These are phyloP conservation scores for Cephalophus harveyi DNA, from an alignment of 2,113 vertebrate species.

Conservation along the genomic window DNA sequence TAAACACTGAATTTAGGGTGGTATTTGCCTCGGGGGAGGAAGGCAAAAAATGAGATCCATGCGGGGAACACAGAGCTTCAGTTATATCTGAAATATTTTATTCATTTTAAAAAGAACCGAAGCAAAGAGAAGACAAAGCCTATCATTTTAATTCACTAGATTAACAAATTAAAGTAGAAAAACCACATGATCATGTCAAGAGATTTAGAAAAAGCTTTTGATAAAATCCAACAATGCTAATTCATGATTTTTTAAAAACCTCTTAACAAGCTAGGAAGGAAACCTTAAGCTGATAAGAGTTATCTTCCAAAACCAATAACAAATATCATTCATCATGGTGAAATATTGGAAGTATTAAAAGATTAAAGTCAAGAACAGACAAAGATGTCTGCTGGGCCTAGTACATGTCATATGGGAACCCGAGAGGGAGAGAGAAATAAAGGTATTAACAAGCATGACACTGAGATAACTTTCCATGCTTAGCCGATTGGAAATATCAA, in stretches of 20 bases:
- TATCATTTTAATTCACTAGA: constrained; percentile 1
- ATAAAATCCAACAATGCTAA: constrained; percentile 15
- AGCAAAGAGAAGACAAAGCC: constrained; percentile 18
- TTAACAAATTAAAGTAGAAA: constrained; percentile 19
- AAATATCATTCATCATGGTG: neutral
- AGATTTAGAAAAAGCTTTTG: constrained; percentile 2
- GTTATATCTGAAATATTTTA: constrained; percentile 33
- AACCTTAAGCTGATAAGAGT: constrained; percentile 5
- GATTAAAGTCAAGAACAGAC: neutral
- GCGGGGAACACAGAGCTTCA: neutral
- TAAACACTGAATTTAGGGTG: constrained; percentile 55
- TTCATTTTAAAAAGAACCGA: neutral
- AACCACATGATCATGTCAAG: neutral
- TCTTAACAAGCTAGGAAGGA: neutral
- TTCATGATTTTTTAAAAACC: neutral
- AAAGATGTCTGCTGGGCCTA: neutral
- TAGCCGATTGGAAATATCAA: neutral
- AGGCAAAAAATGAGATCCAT: neutral
- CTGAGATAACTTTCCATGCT: neutral
- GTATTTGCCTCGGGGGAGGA: neutral
- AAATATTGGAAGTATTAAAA: neutral
- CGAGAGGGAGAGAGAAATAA: neutral
- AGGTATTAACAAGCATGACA: neutral
- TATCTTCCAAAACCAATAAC: neutral
- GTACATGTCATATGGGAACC: too few species aligned